Evolutionary conservation across 2,797 vertebrate genomes (phyloP).

Genomic region (Sardinella longiceps): DNA sequence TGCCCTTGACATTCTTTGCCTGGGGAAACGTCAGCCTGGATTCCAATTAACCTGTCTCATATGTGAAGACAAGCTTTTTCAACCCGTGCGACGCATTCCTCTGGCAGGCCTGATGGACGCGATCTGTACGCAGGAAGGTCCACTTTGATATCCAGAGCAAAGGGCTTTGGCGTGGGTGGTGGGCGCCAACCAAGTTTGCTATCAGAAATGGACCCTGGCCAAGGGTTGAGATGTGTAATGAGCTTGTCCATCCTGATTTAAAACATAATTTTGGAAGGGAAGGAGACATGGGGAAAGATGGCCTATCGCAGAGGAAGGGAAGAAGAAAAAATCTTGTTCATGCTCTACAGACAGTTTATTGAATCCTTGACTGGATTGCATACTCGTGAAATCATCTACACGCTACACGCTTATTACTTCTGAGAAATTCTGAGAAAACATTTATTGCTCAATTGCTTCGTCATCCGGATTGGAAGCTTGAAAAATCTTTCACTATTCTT

Average conservation of each 20-base stretch:
- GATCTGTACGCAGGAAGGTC: constrained; percentile 43
- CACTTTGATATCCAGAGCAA: constrained; percentile 18
- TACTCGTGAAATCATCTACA: not conserved
- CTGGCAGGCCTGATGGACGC: constrained; percentile 54
- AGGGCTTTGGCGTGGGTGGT: not conserved
- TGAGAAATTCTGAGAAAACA: not conserved
- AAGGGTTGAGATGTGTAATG: constrained; percentile 11
- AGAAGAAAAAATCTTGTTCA: not conserved
- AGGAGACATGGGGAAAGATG: not conserved
- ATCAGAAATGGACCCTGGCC: constrained; percentile 14
- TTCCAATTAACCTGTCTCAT: constrained; percentile 73
- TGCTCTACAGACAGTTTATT: not conserved
- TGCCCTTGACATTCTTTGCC: constrained; percentile 69
- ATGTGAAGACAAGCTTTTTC: constrained; percentile 64
- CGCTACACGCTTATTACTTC: not conserved
- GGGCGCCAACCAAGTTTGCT: constrained; percentile 10
- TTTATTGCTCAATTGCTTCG: not conserved
- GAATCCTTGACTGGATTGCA: not conserved
- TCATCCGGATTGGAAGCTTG: not conserved
- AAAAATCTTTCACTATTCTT: not conserved
- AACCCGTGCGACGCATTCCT: constrained; percentile 62
- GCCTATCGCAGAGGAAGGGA: not conserved
- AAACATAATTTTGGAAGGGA: constrained; percentile 17
- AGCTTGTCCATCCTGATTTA: constrained; percentile 24
- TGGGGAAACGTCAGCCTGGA: constrained; percentile 64